These are phyloP conservation scores for Chelmon rostratus DNA, from an alignment of 2,797 vertebrate species.

Conservation along the genomic window DNA sequence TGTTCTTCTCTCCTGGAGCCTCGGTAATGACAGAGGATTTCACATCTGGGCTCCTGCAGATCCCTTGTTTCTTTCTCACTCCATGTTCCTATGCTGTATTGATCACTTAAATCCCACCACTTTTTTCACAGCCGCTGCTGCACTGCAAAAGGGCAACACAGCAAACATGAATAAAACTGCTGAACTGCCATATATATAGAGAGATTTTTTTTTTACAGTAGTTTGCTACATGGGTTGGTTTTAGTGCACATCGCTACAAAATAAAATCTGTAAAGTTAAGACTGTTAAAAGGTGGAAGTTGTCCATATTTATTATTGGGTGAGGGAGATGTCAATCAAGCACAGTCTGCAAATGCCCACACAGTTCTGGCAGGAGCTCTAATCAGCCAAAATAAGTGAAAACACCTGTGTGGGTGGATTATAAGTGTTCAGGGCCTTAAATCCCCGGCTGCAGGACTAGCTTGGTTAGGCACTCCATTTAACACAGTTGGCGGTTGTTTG, in stretches of 20 bases:
- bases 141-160: not conserved
- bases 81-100: not conserved
- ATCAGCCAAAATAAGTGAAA: slow-evolving; percentile 19
- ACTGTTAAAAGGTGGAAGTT: not conserved
- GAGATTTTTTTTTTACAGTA: not conserved
- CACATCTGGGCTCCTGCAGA: slow-evolving; percentile 4
- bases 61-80: not conserved
- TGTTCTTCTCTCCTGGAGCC: slow-evolving; percentile 2
- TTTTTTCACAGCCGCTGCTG: not conserved
- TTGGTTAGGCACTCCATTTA: slow-evolving; percentile 6
- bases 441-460: not conserved
- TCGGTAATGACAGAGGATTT: not conserved
- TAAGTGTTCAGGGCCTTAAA: not conserved
- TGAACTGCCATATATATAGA: not conserved
- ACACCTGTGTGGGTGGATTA: slow-evolving; percentile 21
- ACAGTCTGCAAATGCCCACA: not conserved
- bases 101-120: slow-evolving; percentile 1
- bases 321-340: not conserved
- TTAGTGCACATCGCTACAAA: too few relatives aligned
- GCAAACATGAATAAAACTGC: too few relatives aligned
- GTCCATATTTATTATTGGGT: not conserved
- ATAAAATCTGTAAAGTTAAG: not conserved
- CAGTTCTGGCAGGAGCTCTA: not conserved
- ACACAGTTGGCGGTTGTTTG: slow-evolving; percentile 17
- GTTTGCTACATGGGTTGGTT: not conserved